Evolutionary conservation across 2,113 vertebrate species (phyloP), one percentile per base, ranked within the genome.

Genomic region (Oceanites oceanicus): DNA sequence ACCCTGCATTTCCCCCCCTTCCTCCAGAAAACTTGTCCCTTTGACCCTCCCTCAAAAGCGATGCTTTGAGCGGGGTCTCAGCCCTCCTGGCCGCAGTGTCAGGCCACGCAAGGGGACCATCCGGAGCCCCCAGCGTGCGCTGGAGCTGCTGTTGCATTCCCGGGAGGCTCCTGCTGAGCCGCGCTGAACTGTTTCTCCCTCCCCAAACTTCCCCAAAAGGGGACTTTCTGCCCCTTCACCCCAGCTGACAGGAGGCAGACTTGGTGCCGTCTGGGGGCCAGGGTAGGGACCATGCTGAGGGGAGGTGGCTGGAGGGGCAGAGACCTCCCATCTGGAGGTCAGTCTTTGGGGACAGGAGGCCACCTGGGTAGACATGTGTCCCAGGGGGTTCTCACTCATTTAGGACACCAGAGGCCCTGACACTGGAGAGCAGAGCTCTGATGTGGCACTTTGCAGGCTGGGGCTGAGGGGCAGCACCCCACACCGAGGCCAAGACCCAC

Each of bases 111-210:
- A 9, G 10, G 47, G 65, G 50, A 59, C 38, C 22, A 15, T 11
- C 22, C 21, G 0, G 30, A 95, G 47, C 40, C 18, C 58, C 53
- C 13, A 2, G 1, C 4, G 0, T 9, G 36, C 14, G 58, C 42
- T 7, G 0, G 52, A 72, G 74, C 45, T 59, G 49, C 36, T 52
- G 16, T 1, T 17, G 32, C 45, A 3, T 79, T 86, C 86, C 40
- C 5, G 5, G 55, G 34, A 49, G 25, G 13, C 26, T 86, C 25
- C 7, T 1, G 1, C 50, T 38, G 52, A 82, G 59, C 80, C 7
- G 0, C 29, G 13, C 13, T 50, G 47, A 61, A 8, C 32, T 73
- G 11, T 44, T 82, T 23, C 45, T 45, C 30, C 40, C 47, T 29
- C 42, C n/a, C 38, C 21, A 42, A 36, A 58, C 18, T 45, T 22